Conservation (phyloP, 2,113 vertebrate species). For the Hypomesus transpacificus region DNA sequence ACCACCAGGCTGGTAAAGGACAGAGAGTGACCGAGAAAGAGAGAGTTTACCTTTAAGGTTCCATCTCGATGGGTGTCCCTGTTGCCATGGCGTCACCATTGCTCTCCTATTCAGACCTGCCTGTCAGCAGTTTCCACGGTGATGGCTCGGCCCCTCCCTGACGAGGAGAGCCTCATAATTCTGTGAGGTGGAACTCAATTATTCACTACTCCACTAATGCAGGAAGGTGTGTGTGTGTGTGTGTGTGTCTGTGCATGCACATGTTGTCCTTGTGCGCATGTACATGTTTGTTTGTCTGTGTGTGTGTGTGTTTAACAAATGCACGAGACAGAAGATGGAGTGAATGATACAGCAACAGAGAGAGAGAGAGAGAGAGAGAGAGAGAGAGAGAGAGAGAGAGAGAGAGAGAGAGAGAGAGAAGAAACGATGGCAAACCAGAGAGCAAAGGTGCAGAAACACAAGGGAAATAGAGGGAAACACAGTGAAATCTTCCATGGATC, state of each 20-base stretch:
- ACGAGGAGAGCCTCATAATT: background rate
- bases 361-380: background rate
- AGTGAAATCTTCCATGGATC: background rate
- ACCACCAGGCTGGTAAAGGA: too few species aligned
- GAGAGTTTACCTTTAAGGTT: too few species aligned
- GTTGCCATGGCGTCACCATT: background rate
- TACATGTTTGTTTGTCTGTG: background rate
- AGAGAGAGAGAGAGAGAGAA: background rate
- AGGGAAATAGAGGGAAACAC: background rate
- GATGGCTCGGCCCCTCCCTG: background rate
- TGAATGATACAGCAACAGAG: background rate
- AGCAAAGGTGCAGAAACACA: background rate
- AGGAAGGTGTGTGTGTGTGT: background rate
- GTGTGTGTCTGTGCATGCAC: background rate
- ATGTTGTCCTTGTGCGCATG: too few species aligned
- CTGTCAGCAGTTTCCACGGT: slow-evolving; percentile 2
- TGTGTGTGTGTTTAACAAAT: background rate
- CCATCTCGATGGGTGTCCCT: too few species aligned
- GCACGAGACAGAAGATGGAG: background rate
- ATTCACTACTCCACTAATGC: slow-evolving; percentile 18
- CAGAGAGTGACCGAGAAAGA: too few species aligned
- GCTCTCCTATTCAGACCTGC: slow-evolving; percentile 11
- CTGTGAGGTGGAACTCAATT: slow-evolving; percentile 5
- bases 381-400: background rate
- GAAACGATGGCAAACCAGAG: background rate